These are phyloP conservation scores for Drosophila antonietae DNA, from an alignment of 2,888 invertebrate genomes.

Conservation along the genomic window DNA sequence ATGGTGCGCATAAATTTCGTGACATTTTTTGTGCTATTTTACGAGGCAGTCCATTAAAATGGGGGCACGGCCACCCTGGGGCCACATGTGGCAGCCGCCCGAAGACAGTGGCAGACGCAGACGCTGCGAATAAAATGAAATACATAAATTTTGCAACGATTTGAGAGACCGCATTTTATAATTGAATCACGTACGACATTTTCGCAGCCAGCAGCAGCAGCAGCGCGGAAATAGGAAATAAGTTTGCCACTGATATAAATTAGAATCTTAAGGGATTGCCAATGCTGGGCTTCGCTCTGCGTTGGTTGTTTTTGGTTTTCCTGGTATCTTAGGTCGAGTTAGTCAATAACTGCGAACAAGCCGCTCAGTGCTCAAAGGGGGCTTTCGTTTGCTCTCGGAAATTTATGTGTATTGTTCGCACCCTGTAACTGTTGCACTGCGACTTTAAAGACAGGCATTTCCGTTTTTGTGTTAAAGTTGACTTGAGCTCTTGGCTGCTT, in stretches of 20 bases:
- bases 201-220: conserved; percentile 60
- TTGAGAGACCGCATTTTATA: conserved; percentile 84
- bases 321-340: conserved; percentile 43
- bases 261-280: conserved; percentile 79
- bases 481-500: too few species aligned
- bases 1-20: conserved; percentile 72
- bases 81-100: conserved; percentile 68
- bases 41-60: conserved; percentile 78
- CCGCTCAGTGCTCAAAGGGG: conserved; percentile 36
- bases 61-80: conserved; percentile 32
- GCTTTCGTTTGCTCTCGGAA: conserved; percentile 29
- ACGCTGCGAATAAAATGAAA: conserved; percentile 79
- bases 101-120: conserved; percentile 45
- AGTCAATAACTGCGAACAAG: conserved; percentile 61
- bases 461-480: too few species aligned
- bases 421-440: not conserved
- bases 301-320: conserved; percentile 7
- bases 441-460: not conserved
- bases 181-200: conserved; percentile 84
- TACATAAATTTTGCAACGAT: conserved; percentile 84
- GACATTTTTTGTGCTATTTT: conserved; percentile 73
- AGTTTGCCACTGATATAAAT: conserved; percentile 78
- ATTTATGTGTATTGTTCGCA: conserved; percentile 57
- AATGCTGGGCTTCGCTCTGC: conserved; percentile 22
- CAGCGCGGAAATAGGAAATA: conserved; percentile 75